phyloP scores from a whole-genome alignment of 2,113 vertebrate species.

The Corydoras maculifer region DNA sequence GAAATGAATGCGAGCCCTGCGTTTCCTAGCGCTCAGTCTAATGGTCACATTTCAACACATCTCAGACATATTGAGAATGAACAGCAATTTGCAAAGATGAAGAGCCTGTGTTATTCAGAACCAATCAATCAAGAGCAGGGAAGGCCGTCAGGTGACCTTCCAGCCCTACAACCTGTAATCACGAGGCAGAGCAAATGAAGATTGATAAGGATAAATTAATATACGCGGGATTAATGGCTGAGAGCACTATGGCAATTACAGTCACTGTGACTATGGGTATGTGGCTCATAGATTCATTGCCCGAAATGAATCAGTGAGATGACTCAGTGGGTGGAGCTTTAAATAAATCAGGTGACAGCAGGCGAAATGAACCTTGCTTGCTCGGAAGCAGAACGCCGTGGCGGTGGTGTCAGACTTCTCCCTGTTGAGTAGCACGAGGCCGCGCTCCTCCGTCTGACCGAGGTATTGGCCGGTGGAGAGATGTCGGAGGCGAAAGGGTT shows the following conservation, averaged over 20 bases:
- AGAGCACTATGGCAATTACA: slow-evolving; percentile 4
- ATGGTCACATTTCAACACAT: background rate
- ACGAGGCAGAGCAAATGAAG: slow-evolving; percentile 16
- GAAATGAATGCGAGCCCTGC: background rate
- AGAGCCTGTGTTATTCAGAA: slow-evolving; percentile 3
- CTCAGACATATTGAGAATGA: slow-evolving; percentile 16
- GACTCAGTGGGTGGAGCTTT: slow-evolving; percentile 1
- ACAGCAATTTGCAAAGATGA: slow-evolving; percentile 16
- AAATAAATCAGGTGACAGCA: background rate
- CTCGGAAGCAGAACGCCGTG: slow-evolving; percentile 86
- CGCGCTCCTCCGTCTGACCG: slow-evolving; percentile 80
- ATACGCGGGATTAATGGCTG: slow-evolving; percentile 8
- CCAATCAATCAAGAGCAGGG: slow-evolving; percentile 1
- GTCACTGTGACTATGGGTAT: background rate
- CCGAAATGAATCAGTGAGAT: slow-evolving; percentile 1
- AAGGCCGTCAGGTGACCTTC: slow-evolving; percentile 13
- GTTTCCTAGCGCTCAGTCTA: background rate
- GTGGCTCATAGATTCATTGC: background rate
- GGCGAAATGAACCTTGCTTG: slow-evolving; percentile 75
- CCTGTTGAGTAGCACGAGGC: slow-evolving; percentile 79
- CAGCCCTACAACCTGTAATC: background rate
- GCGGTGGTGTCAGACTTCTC: slow-evolving; percentile 76
- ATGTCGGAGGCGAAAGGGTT: slow-evolving; percentile 87
- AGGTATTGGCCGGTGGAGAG: slow-evolving; percentile 90
- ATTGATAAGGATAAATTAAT: slow-evolving; percentile 23